Evolutionary conservation across 2,113 vertebrate species (phyloP).

Genomic region (Puntigrus tetrazona): DNA sequence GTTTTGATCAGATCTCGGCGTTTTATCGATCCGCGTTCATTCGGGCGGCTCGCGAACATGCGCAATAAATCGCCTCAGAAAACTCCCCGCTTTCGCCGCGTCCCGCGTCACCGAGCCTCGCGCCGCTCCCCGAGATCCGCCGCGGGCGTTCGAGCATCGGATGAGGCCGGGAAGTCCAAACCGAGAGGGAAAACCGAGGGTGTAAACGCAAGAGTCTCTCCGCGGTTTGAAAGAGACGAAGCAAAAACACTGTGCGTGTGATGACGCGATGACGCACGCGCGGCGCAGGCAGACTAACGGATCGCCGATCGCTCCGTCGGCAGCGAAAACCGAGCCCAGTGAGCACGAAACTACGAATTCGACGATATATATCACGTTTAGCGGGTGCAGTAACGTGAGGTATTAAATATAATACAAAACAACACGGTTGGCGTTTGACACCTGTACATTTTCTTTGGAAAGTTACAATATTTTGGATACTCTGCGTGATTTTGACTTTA

Average conservation of each 20-base stretch:
- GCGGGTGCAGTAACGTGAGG: not conserved
- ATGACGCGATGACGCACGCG: slow-evolving; percentile 20
- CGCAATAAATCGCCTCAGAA: slow-evolving; percentile 44
- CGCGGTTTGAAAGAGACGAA: not conserved
- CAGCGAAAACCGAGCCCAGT: not conserved
- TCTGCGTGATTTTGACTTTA: not conserved
- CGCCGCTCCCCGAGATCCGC: not conserved
- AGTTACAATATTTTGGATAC: not conserved
- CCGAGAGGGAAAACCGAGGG: not conserved
- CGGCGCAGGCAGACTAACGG: slow-evolving; percentile 37
- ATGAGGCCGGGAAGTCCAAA: not conserved
- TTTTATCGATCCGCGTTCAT: slow-evolving; percentile 31
- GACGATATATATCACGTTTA: not conserved
- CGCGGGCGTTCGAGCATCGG: not conserved
- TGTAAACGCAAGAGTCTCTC: not conserved
- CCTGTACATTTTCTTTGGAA: not conserved
- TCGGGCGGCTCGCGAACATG: slow-evolving; percentile 55
- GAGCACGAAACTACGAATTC: not conserved
- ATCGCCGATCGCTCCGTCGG: too few species aligned
- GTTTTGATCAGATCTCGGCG: slow-evolving; percentile 1
- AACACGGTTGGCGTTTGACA: not conserved
- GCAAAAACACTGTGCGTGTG: slow-evolving; percentile 36
- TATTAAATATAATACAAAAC: not conserved
- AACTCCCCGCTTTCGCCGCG: not conserved
- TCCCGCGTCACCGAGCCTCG: not conserved